Evolutionary conservation across 2,797 vertebrate genomes (phyloP), one percentile per base, ranked within the genome.

Genomic region (Loris lydekkerianus): DNA sequence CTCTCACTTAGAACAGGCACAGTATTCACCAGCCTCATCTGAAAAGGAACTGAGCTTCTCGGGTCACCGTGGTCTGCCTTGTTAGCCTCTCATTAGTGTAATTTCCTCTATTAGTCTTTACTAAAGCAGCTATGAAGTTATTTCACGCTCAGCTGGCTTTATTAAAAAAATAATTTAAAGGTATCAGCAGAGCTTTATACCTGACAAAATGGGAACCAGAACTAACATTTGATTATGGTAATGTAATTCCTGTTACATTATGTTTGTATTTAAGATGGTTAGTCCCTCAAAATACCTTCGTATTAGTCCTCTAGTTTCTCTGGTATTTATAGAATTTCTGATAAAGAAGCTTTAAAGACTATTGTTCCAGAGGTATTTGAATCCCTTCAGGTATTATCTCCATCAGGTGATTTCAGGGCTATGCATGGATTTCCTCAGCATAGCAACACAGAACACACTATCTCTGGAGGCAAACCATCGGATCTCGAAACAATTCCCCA

Each of bases 91-190:
- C 93, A 78, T 96, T 95, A 97, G 92, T 94, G 61, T 88, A 37
- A 86, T 94, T 76, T 61, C 61, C 29, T 75, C 95, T 91, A 84
- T 95, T 96, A 89, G 75, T 53, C 80, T 97, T 96, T 97, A 84
- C 81, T 72, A 73, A 94, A 23, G 86, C 85, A 96, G 46, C 86
- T 29, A 72, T 1, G 29, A 90, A 73, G 73, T 96, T 94, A 93
- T 96, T 97, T 83, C 58, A 63, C 84, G n/a, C 95, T 97, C 97
- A 92, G 46, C 61, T 81, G 61, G 2, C 81, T 77, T 96, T 92
- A 96, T 94, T 94, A 93, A 81, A 96, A 97, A 97, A 95, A 61
- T 43, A 34, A 23, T 93, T 97, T 91, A 84, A 91, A 96, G 11
- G 53, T 96, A 92, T 88, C 73, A 70, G 46, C 37, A 27, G 37